phyloP scores from a whole-genome alignment of 1,140 invertebrate species.

The Diachasmimorpha longicaudata region DNA sequence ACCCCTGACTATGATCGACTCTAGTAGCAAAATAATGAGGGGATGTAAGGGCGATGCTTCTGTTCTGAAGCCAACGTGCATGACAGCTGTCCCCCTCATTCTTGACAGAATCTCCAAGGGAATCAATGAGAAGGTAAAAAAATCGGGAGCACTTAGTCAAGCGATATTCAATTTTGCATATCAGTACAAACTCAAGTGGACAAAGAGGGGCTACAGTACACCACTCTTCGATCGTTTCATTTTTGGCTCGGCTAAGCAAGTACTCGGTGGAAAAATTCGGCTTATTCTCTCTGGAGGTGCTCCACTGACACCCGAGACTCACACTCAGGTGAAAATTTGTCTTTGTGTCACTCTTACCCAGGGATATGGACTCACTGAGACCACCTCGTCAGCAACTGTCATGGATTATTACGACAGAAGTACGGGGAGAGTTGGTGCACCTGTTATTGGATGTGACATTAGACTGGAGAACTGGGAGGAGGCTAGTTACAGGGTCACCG shows the following conservation, averaged over 20 bases:
- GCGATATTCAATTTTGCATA: slow-evolving; percentile 91
- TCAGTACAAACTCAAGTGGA: slow-evolving; percentile 88
- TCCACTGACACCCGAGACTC: slow-evolving; percentile 93
- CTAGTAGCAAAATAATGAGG: slow-evolving; percentile 93
- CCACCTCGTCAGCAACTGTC: not conserved
- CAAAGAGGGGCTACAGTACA: slow-evolving; percentile 81
- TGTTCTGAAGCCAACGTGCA: slow-evolving; percentile 88
- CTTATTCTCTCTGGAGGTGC: slow-evolving; percentile 92
- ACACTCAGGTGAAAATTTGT: slow-evolving; percentile 92
- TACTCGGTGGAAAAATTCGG: slow-evolving; percentile 87
- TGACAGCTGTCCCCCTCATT: slow-evolving; percentile 95
- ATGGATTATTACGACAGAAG: slow-evolving; percentile 67
- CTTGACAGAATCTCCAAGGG: slow-evolving; percentile 95
- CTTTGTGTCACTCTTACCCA: slow-evolving; percentile 90
- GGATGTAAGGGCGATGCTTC: slow-evolving; percentile 91
- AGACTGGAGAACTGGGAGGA: slow-evolving; percentile 94
- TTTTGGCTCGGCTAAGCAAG: slow-evolving; percentile 69
- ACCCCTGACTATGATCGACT: slow-evolving; percentile 92
- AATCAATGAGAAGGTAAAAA: slow-evolving; percentile 89
- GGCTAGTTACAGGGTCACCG: slow-evolving; percentile 87
- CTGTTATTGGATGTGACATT: slow-evolving; percentile 86
- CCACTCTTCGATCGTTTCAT: slow-evolving; percentile 76
- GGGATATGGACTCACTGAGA: slow-evolving; percentile 83
- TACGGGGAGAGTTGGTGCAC: slow-evolving; percentile 88
- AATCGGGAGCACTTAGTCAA: slow-evolving; percentile 75